Percentiles rank a stretch among this genome's conserved stretches.
Evolutionary conservation across 2,113 vertebrate species (phyloP).

Genomic region (Phocoena sinus): DNA sequence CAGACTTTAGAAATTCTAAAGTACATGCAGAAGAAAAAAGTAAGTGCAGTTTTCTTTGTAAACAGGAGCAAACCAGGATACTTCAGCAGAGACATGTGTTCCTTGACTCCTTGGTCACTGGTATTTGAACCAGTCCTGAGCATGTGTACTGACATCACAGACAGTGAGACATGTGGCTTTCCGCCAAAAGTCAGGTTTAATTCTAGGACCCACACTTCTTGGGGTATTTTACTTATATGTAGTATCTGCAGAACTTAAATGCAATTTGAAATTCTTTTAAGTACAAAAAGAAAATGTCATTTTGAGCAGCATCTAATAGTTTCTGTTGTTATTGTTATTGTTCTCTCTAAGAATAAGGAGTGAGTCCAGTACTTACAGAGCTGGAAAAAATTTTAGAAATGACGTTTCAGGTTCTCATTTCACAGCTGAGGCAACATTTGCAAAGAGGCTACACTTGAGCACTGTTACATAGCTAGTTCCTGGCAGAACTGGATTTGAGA

Average conservation of each 20-base stretch:
- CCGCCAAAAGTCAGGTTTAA: not conserved
- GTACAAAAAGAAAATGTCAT: not conserved
- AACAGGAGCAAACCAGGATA: not conserved
- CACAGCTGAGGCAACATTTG: not conserved
- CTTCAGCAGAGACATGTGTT: not conserved
- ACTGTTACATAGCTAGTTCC: not conserved
- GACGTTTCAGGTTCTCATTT: conserved; percentile 5
- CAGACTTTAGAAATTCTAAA: conserved; percentile 98
- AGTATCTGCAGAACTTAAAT: conserved; percentile 4
- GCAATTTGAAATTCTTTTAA: conserved; percentile 6
- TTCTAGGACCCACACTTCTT: not conserved
- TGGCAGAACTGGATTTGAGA: not conserved
- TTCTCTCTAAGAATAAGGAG: not conserved
- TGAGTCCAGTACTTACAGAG: not conserved
- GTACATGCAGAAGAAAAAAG: conserved; percentile 99
- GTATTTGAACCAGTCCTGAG: not conserved
- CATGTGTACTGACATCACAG: not conserved
- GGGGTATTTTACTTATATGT: not conserved
- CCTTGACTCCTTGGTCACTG: not conserved
- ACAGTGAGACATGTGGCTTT: not conserved
- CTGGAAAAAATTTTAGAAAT: not conserved
- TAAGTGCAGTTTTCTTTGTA: conserved; percentile 78
- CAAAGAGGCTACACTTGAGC: not conserved
- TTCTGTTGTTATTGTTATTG: not conserved
- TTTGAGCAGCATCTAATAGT: not conserved